phyloP scores from a whole-genome alignment of 2,113 vertebrate genomes.

The Columba livia region DNA sequence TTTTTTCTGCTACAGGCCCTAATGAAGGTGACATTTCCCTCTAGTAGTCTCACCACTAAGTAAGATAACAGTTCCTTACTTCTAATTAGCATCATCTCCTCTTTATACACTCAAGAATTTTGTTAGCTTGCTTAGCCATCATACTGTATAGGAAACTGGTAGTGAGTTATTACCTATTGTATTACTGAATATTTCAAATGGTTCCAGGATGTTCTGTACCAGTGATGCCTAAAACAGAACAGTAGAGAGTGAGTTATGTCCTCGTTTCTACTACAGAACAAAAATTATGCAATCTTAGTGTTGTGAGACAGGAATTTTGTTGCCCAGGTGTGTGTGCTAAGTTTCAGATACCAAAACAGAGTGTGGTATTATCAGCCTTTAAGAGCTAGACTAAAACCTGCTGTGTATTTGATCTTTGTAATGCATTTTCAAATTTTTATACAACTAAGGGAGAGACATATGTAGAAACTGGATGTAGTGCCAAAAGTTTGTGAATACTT shows the following conservation, averaged over 20 bases:
- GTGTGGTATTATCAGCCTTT: rapidly evolving
- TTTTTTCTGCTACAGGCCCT: not conserved
- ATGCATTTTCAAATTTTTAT: not conserved
- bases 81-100: not conserved
- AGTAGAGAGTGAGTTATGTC: not conserved
- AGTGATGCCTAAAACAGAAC: not conserved
- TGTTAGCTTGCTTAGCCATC: not conserved
- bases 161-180: not conserved
- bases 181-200: not conserved
- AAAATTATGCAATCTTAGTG: not conserved
- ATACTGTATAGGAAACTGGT: not conserved
- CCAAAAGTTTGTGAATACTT: not conserved
- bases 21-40: not conserved
- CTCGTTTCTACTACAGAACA: not conserved
- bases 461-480: not conserved
- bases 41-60: not conserved
- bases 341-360: not conserved
- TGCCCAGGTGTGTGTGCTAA: not conserved
- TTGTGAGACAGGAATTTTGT: not conserved
- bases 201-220: not conserved
- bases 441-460: not conserved
- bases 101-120: not conserved
- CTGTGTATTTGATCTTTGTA: not conserved
- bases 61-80: not conserved
- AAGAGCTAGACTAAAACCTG: not conserved